Percentiles rank a stretch among this genome's conserved stretches.
Conservation (phyloP, 2,113 vertebrate genomes). For the Tachysurus vachellii region DNA sequence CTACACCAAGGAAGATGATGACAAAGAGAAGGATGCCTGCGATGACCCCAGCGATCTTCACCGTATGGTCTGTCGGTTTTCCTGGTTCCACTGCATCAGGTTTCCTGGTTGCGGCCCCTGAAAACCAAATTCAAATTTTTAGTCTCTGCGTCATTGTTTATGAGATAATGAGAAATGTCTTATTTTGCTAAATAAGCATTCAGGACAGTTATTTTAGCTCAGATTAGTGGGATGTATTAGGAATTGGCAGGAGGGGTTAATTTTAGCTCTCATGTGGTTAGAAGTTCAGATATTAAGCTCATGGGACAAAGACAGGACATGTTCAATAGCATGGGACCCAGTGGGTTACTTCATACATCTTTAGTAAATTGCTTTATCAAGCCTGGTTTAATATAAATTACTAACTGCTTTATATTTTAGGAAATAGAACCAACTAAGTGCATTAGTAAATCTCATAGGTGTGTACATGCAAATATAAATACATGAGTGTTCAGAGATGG, state of each 20-base stretch:
- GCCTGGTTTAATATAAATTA: background rate
- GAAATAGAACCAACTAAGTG: background rate
- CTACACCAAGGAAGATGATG: conserved; percentile 87
- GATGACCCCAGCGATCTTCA: conserved; percentile 89
- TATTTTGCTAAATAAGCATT: background rate
- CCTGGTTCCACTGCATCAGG: conserved; percentile 82
- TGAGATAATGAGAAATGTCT: background rate
- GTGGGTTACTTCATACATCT: background rate
- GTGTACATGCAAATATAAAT: background rate
- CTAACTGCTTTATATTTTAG: background rate
- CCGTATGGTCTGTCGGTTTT: conserved; percentile 85
- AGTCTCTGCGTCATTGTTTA: background rate
- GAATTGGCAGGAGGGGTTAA: background rate
- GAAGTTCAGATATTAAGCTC: background rate
- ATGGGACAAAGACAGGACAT: background rate
- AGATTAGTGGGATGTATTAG: background rate
- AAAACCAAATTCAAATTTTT: conserved; percentile 8
- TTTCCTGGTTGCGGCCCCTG: conserved; percentile 85
- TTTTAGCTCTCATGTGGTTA: background rate
- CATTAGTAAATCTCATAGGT: background rate
- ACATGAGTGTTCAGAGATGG: background rate
- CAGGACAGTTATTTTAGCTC: background rate
- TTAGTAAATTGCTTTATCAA: background rate
- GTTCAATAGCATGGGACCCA: background rate
- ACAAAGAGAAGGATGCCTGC: conserved; percentile 88